Percentiles rank a stretch among this genome's conserved stretches.
phyloP scores from a whole-genome alignment of 2,888 invertebrate genomes.

The Microctonus aethiopoides region DNA sequence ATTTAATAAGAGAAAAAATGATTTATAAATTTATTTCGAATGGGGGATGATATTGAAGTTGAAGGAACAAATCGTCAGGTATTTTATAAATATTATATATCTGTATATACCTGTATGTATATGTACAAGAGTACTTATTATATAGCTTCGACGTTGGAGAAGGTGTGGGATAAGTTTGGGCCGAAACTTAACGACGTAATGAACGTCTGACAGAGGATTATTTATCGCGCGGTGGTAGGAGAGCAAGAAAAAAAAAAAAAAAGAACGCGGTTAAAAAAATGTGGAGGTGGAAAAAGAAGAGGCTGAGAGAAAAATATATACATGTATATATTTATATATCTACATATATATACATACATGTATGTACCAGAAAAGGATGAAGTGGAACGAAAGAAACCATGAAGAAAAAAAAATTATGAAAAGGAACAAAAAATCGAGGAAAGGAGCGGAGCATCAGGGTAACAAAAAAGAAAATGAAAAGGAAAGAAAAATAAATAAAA shows the following conservation, averaged over 20 bases:
- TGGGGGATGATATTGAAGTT: neutral
- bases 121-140: conserved; percentile 36
- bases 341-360: too few species aligned
- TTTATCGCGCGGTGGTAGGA: conserved; percentile 53
- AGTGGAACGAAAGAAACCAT: conserved; percentile 30
- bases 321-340: too few species aligned
- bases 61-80: conserved; percentile 16
- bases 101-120: neutral
- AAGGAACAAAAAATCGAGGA: neutral
- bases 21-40: neutral
- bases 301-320: conserved; percentile 5
- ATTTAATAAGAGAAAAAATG: too few species aligned
- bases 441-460: conserved; percentile 3
- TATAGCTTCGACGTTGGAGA: conserved; percentile 28
- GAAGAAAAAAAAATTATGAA: conserved; percentile 21
- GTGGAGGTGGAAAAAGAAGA: conserved; percentile 38
- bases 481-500: conserved; percentile 14
- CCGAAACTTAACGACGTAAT: conserved; percentile 63
- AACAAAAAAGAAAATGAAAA: conserved; percentile 20
- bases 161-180: conserved; percentile 49
- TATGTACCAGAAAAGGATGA: conserved; percentile 28
- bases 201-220: conserved; percentile 63
- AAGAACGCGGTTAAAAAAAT: conserved; percentile 39
- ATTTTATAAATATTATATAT: neutral
- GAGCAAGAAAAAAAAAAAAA: conserved; percentile 35